Evolutionary conservation across 2,888 invertebrate genomes (phyloP), one percentile per base, ranked within the genome.

Genomic region (Drosophila kambysellisi): DNA sequence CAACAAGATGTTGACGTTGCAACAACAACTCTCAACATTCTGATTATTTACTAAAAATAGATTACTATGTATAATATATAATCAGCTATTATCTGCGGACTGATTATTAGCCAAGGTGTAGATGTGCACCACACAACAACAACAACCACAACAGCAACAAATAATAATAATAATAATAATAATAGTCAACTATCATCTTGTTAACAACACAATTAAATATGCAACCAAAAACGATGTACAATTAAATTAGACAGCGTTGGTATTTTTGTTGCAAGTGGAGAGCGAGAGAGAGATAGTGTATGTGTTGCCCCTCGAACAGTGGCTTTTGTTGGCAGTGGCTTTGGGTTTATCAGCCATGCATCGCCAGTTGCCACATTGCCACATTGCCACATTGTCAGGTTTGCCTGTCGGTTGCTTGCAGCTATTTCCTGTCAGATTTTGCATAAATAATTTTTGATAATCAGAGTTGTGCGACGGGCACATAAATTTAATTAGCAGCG

Each of bases 361-460:
- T 81, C 81, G 84, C 66, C 69, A 68, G 39, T 64, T 52, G 61
- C 53, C 59, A 71, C 52, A 63, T 74, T 64, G 61, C 53, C 59
- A 71, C 52, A 63, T 74, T 64, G 79, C 57, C 67, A 56, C 35
- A 17, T 59, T 66, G 65, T 48, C 37, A 43, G 43, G 43, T 70
- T 53, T 74, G 76, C 56, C 67, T 63, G 79, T 52, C 62, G 70
- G 58, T 39, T 66, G 70, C 75, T 66, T 50, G 86, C 88, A 76
- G 88, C 88, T 87, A 86, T 86, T 86, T 86, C 86, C 86, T 86
- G 86, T 85, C 90, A 89, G 86, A 86, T 86, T 86, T 86, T 86
- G 86, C 86, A 86, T 86, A 89, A 85, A 86, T 86, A 86, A 86
- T 85, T 86, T 86, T 86, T 85, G 85, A 85, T 85, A 85, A 89